Conservation (phyloP, 2,113 vertebrate genomes). For the Sardina pilchardus region DNA sequence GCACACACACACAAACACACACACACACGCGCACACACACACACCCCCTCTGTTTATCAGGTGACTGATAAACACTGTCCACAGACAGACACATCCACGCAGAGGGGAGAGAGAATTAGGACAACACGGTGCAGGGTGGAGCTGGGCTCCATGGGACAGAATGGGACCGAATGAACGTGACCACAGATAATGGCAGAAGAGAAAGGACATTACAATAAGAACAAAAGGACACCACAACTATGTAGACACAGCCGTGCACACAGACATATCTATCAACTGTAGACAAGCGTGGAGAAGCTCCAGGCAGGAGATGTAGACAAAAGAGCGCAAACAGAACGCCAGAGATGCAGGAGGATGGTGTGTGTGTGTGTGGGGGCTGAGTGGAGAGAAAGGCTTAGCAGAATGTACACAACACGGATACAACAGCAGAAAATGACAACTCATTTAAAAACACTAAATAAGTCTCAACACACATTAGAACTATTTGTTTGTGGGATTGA, state of each 20-base stretch:
- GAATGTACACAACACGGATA: background rate
- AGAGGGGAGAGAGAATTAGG: background rate
- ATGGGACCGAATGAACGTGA: constrained; percentile 28
- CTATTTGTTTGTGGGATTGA: background rate
- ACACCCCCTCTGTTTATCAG: background rate
- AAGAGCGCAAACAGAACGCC: background rate
- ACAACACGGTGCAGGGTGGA: constrained; percentile 3
- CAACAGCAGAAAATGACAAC: background rate
- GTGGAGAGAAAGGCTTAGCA: background rate
- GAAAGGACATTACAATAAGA: constrained; percentile 55
- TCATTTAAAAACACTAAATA: background rate
- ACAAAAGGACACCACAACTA: constrained; percentile 50
- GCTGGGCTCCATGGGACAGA: constrained; percentile 38
- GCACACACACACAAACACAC: constrained; percentile 45
- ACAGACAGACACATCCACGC: background rate
- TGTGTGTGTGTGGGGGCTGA: background rate
- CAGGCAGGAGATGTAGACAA: background rate
- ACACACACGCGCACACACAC: background rate
- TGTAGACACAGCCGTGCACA: constrained; percentile 33
- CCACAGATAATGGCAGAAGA: constrained; percentile 22
- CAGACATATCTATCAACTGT: constrained; percentile 10
- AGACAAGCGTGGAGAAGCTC: background rate
- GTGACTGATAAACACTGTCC: background rate
- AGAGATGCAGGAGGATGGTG: too few species aligned
- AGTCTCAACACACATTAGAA: background rate